Base-by-base conservation (phyloP, 2,797 vertebrate species). In the Chaetodon trifasciatus region DNA sequence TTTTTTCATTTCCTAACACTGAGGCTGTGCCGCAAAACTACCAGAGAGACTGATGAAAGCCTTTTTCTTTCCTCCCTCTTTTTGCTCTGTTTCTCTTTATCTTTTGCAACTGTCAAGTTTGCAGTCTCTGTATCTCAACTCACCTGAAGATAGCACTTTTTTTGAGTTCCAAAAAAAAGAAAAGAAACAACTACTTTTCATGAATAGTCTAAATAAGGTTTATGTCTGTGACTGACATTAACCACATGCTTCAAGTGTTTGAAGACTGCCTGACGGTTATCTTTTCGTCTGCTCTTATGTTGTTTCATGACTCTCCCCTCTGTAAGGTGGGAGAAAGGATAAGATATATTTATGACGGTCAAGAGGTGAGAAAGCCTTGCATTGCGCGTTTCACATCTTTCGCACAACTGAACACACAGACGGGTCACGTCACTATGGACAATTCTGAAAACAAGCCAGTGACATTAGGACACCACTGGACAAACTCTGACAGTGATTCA, bases 381-480 rank as follows among this genome's bases (percentile, higher is more conserved):
- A 88, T 24, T 32, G 79, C 78, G 86, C 76, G 70, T 93, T 91
- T 92, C 90, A 91, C 90, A 91, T 89, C 87, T 93, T 91, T 93
- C 79, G 91, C 94, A 94, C 90, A 94, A 92, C 77, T 90, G 85
- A 92, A 89, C 85, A 91, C 82, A 87, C 79, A 87, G 90, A 91
- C 58, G 80, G 84, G 87, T 88, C 79, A 52, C 85, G 42, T 44
- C 42, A 84, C 88, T 85, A 76, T 88, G 91, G 89, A 94, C 92
- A 83, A 85, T 90, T 74, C 66, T 84, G 69, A 65, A 83, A 55
- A 72, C 70, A 85, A 80, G 16, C 75, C 62, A 76, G 79, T 85
- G 88, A 90, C 90, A 84, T 90, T 87, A 72, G 74, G 86, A 92
- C 86, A 84, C 81, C 76, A 55, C 69, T 89, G 90, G 88, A 91